A percentile compares a stretch with the other conserved stretches of the same genome.
Conservation (phyloP, 2,888 invertebrate genomes). For the Drosophila limbata region DNA sequence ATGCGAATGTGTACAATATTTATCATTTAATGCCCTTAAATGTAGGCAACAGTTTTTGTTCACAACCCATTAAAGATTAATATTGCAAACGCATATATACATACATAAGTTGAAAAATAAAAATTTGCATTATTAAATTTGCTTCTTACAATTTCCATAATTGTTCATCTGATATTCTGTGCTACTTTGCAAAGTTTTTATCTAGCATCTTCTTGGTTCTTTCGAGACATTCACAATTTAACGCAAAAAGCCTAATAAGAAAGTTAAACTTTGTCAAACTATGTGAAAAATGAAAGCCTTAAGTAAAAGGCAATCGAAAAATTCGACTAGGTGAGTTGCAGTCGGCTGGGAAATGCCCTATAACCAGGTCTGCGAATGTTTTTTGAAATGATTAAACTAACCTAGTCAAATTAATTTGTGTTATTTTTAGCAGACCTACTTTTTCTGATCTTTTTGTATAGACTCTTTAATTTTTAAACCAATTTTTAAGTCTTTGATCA, state of each 20-base stretch:
- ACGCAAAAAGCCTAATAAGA: conserved; percentile 25
- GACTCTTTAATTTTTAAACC: too few species aligned
- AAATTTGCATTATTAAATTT: not conserved
- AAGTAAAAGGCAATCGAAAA: not conserved
- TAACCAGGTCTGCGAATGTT: not conserved
- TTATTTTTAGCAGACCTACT: too few species aligned
- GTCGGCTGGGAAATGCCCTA: not conserved
- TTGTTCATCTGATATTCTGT: conserved; percentile 1
- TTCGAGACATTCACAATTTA: conserved; percentile 2
- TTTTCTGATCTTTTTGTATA: not conserved
- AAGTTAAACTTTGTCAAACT: conserved; percentile 42
- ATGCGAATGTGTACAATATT: conserved; percentile 33
- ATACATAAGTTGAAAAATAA: not conserved
- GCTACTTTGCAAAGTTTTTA: not conserved
- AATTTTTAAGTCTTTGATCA: too few species aligned
- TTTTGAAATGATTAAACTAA: too few species aligned
- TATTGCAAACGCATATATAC: not conserved
- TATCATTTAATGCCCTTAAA: conserved; percentile 37
- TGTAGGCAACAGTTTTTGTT: conserved; percentile 58
- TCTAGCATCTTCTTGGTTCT: not conserved
- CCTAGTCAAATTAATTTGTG: too few species aligned
- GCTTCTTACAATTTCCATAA: not conserved
- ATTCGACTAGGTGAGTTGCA: not conserved
- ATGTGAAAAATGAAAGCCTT: not conserved
- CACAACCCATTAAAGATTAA: not conserved